These are phyloP conservation scores for Ceramica pisi DNA, from an alignment of 2,888 invertebrate genomes.

Conservation along the genomic window DNA sequence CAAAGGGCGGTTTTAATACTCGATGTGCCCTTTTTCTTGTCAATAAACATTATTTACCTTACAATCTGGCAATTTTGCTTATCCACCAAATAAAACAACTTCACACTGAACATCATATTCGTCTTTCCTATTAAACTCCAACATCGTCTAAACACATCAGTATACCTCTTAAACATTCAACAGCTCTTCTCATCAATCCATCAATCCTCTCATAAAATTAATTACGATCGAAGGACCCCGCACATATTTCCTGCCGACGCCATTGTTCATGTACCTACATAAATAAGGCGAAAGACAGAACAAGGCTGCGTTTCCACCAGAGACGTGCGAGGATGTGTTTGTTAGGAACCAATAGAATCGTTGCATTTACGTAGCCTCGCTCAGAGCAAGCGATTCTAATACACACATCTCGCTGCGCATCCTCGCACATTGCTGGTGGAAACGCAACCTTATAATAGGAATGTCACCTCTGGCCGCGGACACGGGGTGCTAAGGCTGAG, in stretches of 20 bases:
- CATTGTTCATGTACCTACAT: constrained; percentile 17
- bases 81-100: not conserved
- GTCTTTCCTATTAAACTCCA: not conserved
- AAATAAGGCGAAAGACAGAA: constrained; percentile 32
- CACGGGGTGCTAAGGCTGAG: constrained; percentile 37
- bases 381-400: too few species aligned
- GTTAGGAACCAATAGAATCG: too few species aligned
- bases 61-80: not conserved
- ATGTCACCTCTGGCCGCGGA: constrained; percentile 62
- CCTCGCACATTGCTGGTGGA: too few species aligned
- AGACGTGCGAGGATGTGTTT: too few species aligned
- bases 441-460: too few species aligned
- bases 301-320: too few species aligned
- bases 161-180: constrained; percentile 1
- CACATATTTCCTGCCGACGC: constrained; percentile 31
- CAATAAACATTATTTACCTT: not conserved
- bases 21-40: not conserved
- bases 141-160: not conserved
- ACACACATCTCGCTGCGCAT: too few species aligned
- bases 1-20: not conserved
- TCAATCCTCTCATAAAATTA: constrained; percentile 33
- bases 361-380: too few species aligned
- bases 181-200: constrained; percentile 13
- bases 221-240: constrained; percentile 20
- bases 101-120: not conserved